phyloP scores from a whole-genome alignment of 2,888 invertebrate species.

The Eristalis intricaria region DNA sequence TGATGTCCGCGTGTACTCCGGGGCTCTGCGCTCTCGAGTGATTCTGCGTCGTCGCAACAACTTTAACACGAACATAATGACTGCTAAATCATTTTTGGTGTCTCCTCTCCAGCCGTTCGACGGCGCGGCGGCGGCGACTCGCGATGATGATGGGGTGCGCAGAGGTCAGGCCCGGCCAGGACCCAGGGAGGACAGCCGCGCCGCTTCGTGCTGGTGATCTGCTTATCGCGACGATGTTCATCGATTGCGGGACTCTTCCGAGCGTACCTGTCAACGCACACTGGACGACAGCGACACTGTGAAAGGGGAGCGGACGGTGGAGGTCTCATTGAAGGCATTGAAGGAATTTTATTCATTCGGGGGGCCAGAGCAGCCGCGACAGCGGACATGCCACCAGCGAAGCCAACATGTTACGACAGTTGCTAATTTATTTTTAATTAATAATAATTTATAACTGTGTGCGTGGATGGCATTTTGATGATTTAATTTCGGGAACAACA shows the following conservation, averaged over 20 bases:
- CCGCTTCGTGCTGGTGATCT: conserved; percentile 57
- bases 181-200: conserved; percentile 9
- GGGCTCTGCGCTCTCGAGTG: conserved; percentile 21
- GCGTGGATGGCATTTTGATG: conserved; percentile 52
- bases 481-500: conserved; percentile 51
- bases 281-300: conserved; percentile 40
- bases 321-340: conserved; percentile 54
- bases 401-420: conserved; percentile 63
- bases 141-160: conserved; percentile 57
- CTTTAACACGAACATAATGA: conserved; percentile 72
- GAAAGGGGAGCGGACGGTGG: not conserved
- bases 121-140: not conserved
- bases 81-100: conserved; percentile 71
- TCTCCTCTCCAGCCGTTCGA: conserved; percentile 44
- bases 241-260: conserved; percentile 55
- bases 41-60: conserved; percentile 55
- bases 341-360: conserved; percentile 55
- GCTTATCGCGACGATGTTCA: conserved; percentile 68
- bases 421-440: conserved; percentile 71
- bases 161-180: conserved; percentile 28
- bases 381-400: conserved; percentile 54
- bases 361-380: not conserved
- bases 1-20: not conserved
- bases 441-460: conserved; percentile 53
- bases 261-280: conserved; percentile 68